Evolutionary conservation across 1,140 invertebrate genomes (phyloP), one percentile per base, ranked within the genome.

Genomic region (Drosophila mauritiana): DNA sequence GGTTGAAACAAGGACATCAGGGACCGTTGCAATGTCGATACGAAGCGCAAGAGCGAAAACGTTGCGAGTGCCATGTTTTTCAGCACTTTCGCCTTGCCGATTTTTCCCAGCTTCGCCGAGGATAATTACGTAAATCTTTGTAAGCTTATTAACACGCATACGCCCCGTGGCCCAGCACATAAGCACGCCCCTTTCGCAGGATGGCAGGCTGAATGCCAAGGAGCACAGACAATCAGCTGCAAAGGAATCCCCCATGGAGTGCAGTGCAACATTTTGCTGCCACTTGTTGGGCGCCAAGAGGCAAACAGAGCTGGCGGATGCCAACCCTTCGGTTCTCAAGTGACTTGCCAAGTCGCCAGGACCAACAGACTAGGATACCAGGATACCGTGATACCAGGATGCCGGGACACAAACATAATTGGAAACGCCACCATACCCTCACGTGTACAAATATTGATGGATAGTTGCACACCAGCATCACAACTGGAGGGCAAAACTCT

Each of bases 81-180:
- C 64, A 48, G 25, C 22, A 13, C 22, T 65, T 74, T 46, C 7
- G 51, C 56, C 58, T 49, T 72, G 49, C 57, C 49, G 34, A 31
- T 64, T 72, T 65, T 72, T 46, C 42, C 59, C 58, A 45, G 43
- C 54, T 83, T 61, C 76, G 55, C 72, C 67, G 49, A 57, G 62
- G 65, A 62, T 88, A 80, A 89, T 89, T 88, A 81, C 80, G 67
- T 59, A 80, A 88, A 80, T 84, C 84, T 68, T 73, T 74, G 83
- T 67, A 77, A 65, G 69, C 73, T 75, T 75, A 86, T 79, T 61
- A 88, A 79, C 74, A 65, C 22, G 40, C 5, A 10, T 25, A n/a
- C 8, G 4, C 8, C 36, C n/a, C 25, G 6, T 49, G 25, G 10
- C 25, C 46, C 25, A 8, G n/a, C 8, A 1, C 20, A 10, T 7